Evolutionary conservation across 2,113 vertebrate genomes (phyloP), one percentile per base, ranked within the genome.

Genomic region (Clarias gariepinus): DNA sequence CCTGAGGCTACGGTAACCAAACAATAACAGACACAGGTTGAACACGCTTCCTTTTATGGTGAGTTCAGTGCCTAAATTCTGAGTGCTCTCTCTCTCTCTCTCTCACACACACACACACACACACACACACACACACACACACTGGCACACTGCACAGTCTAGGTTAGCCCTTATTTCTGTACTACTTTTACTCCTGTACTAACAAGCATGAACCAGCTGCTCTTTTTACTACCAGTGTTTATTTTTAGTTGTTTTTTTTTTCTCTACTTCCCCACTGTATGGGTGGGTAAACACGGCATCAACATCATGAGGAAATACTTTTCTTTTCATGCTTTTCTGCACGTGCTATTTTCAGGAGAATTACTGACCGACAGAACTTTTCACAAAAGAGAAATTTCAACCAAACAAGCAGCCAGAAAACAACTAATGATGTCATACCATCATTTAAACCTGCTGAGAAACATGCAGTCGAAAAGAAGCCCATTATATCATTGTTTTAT

Each of bases 41-140:
- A 87, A 79, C 77, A 81, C 61, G 33, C 78, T 58, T 89, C 92
- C 92, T 90, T 94, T 88, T 92, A 93, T 90, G 92, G 92, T 28
- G 55, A 83, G 66, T 30, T 36, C 83, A 53, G 82, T 71, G 78
- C 82, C 85, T 69, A 55, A 18, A 66, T 55, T 52, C 12, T 41
- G 74, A 7, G 63, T 68, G 4, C 74, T 33, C 52, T 2, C 47
- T 55, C 19, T 9, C 57, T 18, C 57, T 18, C 57, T 16, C 69
- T 4, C 28, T 23, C 74, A 66, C 33, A 47, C 74, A 19, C 52
- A 0, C 74, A n/a, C 41, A 83, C 60, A 36, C 19, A 6, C 57
- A 13, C 57, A 13, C 57, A 10, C 69, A 2, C 28, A 23, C 74
- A 68, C 33, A 47, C 74, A 19, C 52, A 0, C 74, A n/a, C 36